phyloP scores from a whole-genome alignment of 2,113 vertebrate species.

The Chaenogobius annularis region DNA sequence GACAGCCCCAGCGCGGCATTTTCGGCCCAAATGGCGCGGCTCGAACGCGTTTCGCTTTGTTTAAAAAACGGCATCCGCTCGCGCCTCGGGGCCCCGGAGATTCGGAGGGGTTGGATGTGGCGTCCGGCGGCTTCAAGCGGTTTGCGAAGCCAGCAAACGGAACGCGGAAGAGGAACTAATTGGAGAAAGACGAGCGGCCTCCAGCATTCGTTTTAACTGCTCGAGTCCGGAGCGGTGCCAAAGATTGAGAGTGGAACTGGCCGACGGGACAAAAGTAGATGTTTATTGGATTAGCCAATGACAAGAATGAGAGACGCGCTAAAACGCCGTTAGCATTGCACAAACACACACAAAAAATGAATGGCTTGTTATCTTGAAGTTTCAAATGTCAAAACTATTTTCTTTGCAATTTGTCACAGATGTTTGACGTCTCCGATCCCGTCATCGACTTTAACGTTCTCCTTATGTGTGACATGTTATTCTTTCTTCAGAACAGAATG shows the following conservation, averaged over 20 bases:
- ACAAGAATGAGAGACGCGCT: no score
- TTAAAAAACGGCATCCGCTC: slow-evolving; percentile 13
- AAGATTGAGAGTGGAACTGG: not conserved
- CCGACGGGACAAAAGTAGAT: not conserved
- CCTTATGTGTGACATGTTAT: no score
- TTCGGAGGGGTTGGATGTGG: not conserved
- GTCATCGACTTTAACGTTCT: no score
- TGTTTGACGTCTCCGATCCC: no score
- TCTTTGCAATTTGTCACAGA: no score
- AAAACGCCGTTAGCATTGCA: no score
- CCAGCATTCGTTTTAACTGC: not conserved
- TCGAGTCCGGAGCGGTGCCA: not conserved
- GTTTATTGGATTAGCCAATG: no score
- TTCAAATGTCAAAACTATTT: no score
- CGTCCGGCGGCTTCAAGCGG: not conserved
- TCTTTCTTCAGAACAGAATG: no score
- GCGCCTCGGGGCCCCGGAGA: not conserved
- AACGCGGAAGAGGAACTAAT: not conserved
- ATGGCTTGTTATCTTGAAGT: no score
- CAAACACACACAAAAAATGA: no score
- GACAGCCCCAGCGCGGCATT: slow-evolving; percentile 28
- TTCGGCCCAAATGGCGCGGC: slow-evolving; percentile 3
- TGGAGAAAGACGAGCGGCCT: not conserved
- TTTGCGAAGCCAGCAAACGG: not conserved
- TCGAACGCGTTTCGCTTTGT: not conserved